phyloP scores from a whole-genome alignment of 2,888 invertebrate genomes.

The Argyra leucocephala region DNA sequence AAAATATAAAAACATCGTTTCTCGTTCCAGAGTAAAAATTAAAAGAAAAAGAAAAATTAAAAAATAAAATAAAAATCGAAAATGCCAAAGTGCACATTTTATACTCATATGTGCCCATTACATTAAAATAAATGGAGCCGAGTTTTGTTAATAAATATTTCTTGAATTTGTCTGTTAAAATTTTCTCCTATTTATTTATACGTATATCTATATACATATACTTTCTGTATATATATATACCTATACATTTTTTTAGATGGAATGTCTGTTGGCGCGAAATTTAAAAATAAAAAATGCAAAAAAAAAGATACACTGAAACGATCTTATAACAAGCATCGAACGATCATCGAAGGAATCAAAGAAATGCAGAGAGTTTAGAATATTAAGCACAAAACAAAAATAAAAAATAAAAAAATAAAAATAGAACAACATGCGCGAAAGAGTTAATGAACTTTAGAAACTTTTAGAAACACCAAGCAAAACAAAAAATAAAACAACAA shows the following conservation, averaged over 20 bases:
- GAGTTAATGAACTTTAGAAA: not conserved
- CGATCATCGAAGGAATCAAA: not conserved
- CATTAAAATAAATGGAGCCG: no score
- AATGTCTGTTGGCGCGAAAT: no score
- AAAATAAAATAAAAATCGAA: no score
- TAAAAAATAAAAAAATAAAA: not conserved
- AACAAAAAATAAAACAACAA: not conserved
- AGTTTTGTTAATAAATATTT: no score
- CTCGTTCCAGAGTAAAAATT: not conserved
- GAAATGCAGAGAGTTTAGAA: not conserved
- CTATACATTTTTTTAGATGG: not conserved
- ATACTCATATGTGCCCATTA: no score
- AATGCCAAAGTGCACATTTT: not conserved
- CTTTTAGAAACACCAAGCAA: not conserved
- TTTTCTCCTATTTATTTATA: not conserved
- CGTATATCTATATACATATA: not conserved
- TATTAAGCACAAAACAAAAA: not conserved
- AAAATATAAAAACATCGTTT: not conserved
- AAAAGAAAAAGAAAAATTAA: not conserved
- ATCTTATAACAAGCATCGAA: not conserved
- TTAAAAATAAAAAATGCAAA: not conserved
- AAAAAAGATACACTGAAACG: not conserved
- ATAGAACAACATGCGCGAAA: conserved; percentile 4
- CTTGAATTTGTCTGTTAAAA: no score
- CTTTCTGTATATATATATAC: not conserved